A percentile compares a stretch with the other conserved stretches of the same genome.
Conservation (phyloP, 2,888 invertebrate species). For the Hemistola chrysoprasaria region DNA sequence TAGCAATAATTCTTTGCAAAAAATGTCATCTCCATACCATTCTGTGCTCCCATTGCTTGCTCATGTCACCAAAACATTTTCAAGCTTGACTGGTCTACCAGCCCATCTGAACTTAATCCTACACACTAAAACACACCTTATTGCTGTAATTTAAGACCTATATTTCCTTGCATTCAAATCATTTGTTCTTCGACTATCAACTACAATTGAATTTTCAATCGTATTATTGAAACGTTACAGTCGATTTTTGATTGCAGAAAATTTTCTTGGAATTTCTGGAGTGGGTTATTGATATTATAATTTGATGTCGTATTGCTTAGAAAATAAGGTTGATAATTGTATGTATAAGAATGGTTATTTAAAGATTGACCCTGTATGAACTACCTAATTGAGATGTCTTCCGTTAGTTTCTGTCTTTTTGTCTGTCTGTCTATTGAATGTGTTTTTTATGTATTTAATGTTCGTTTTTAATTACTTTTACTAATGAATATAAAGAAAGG, state of each 20-base stretch:
- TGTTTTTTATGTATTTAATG: conserved; percentile 20
- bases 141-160: conserved; percentile 24
- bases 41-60: conserved; percentile 52
- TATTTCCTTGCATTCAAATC: conserved; percentile 27
- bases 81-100: conserved; percentile 60
- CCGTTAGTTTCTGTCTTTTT: conserved; percentile 55
- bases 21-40: conserved; percentile 45
- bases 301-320: not conserved
- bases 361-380: conserved; percentile 55
- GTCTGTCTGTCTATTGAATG: conserved; percentile 49
- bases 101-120: conserved; percentile 36
- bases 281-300: not conserved
- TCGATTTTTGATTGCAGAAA: conserved; percentile 10
- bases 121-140: conserved; percentile 22
- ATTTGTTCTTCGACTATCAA: conserved; percentile 2
- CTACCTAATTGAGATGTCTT: conserved; percentile 79
- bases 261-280: conserved; percentile 15
- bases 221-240: conserved; percentile 10
- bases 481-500: no score
- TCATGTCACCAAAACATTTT: conserved; percentile 81
- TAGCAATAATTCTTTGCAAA: no score
- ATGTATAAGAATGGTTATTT: conserved; percentile 56
- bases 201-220: conserved; percentile 27
- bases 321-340: conserved; percentile 28
- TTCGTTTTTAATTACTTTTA: conserved; percentile 18